Evolutionary conservation across 2,797 vertebrate genomes (phyloP), one percentile per base, ranked within the genome.

Genomic region (Acrossocheilus wenchowensis): DNA sequence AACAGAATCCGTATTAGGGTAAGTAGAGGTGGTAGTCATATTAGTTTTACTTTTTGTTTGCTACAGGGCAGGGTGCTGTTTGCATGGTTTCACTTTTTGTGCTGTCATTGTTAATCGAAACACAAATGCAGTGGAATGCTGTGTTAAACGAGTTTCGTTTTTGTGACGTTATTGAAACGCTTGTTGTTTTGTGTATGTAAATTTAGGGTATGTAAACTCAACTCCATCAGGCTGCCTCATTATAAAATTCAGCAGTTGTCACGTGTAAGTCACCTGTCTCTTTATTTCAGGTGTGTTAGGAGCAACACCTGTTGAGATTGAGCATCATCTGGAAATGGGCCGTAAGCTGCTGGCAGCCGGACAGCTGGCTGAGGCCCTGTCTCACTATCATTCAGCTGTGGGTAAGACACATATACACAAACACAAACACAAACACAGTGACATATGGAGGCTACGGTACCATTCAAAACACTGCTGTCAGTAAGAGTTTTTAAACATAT

Each of bases 241-340:
- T n/a, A 8, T n/a, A 6, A 64, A 81, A 36, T 19, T 26, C 8
- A 2, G 64, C 1, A 1, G 39, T 68, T 83, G 82, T 85, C 10
- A 89, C n/a, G 11, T 19, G 36, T 15, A 9, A 57, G n/a, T 60
- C 34, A 12, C n/a, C 4, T 15, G 21, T 89, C 86, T 57, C 89
- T 90, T 21, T 89, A 52, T 93, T 94, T 34, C 93, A 97, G 96
- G 96, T 82, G 93, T 96, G 84, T 89, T 96, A 60, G 96, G 96
- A 26, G 95, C 94, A 1, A 95, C 95, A 45, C 96, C 94, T 50
- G 95, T 94, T 0, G 96, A 97, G 93, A 96, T 97, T 0, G 96
- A 97, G 89, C 96, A 96, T 89, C 96, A 97, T 90, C 92, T 97
- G 93, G 96, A 97, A 92, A 97, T 96, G 96, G 96, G 96, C 57